Evolutionary conservation across 2,888 invertebrate species (phyloP), one percentile per base, ranked within the genome.

Genomic region (Ormyrus rosae): DNA sequence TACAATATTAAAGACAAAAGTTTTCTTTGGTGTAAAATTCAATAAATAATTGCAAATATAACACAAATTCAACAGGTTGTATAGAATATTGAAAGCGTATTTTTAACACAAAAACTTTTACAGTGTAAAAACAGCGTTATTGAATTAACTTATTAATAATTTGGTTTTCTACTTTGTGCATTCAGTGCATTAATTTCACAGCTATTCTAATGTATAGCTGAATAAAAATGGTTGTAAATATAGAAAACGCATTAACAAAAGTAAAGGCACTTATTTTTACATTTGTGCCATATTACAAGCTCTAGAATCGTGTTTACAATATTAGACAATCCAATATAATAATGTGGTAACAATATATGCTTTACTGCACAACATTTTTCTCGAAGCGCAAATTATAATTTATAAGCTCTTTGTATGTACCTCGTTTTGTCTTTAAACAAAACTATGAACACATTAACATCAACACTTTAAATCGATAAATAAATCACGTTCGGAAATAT

Each of bases 31-130:
- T 80, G 64, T 51, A 51, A 64, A 51, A 10, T n/a, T 56, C 6
- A 63, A 50, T 55, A 53, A 72, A 68, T 78, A 72, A 19, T 19
- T 60, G n/a, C 13, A n/a, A n/a, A 50, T 50, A 60, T 60, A 34
- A 34, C 34, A 34, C 34, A 34, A 71, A 60, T 51, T 56, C 5
- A 56, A 68, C 9, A 34, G 13, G 5, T 68, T 56, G 34, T 34
- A 34, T 34, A 34, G 34, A 34, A 34, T 34, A 67, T 11, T 7
- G 58, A 45, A 50, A 61, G 19, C n/a, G 11, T 55, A 11, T 68
- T 55, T 68, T 50, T 48, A 55, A 56, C 48, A 65, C 64, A 74
- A 74, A 80, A 60, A 53, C 48, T 70, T 80, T 80, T 69, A 70
- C 53, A 58, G 64, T 60, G 56, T 70, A 74, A 69, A 46, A 34